These are phyloP conservation scores for Melanaphis sacchari DNA, from an alignment of 1,140 invertebrate genomes.

Conservation along the genomic window DNA sequence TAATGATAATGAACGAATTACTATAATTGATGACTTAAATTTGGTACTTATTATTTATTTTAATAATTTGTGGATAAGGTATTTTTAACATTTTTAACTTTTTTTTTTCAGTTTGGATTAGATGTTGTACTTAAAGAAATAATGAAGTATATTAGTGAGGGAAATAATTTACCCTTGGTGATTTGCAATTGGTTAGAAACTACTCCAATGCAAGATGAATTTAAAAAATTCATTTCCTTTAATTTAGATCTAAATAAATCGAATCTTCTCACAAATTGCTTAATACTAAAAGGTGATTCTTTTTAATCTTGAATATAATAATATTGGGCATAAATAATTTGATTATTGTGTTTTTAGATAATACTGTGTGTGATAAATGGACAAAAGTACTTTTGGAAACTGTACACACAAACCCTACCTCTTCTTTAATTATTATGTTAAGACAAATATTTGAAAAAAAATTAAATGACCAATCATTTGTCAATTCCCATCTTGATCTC, in stretches of 20 bases:
- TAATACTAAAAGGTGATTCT: constrained; percentile 40
- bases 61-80: background rate
- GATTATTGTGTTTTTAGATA: constrained; percentile 3
- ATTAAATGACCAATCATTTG: constrained; percentile 35
- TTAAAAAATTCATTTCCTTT: constrained; percentile 34
- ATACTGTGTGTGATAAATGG: constrained; percentile 29
- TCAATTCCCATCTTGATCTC: background rate
- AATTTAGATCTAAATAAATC: constrained; percentile 35
- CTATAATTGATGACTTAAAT: constrained; percentile 43
- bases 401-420: constrained; percentile 34
- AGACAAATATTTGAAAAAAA: constrained; percentile 55
- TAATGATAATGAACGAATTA: background rate
- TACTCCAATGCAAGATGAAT: constrained; percentile 37
- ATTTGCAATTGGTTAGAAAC: constrained; percentile 45
- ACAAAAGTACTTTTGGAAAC: constrained; percentile 42
- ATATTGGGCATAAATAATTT: background rate
- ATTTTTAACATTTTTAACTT: background rate
- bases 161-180: background rate
- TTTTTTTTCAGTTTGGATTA: constrained; percentile 38
- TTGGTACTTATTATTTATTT: constrained; percentile 25
- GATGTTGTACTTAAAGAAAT: constrained; percentile 49
- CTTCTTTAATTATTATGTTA: constrained; percentile 8
- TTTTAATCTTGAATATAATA: background rate
- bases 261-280: constrained; percentile 23
- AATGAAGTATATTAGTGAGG: constrained; percentile 47